Evolutionary conservation across 2,888 invertebrate species (phyloP).

Genomic region (Xestobium rufovillosum): DNA sequence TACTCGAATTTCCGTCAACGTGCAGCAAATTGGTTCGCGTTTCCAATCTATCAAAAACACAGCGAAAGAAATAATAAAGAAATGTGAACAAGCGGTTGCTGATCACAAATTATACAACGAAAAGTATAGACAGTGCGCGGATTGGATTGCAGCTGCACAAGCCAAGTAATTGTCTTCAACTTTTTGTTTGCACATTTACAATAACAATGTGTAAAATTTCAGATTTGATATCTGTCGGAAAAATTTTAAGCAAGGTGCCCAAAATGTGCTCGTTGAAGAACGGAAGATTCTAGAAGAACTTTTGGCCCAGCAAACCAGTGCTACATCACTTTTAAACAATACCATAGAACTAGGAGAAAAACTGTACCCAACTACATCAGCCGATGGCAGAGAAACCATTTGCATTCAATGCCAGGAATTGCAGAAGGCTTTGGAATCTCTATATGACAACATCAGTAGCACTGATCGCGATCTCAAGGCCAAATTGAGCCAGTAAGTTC

Average conservation of each 20-base stretch:
- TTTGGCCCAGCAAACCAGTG: constrained; percentile 65
- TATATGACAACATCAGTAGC: constrained; percentile 73
- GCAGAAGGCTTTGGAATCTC: constrained; percentile 70
- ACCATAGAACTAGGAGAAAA: constrained; percentile 85
- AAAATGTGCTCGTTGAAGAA: constrained; percentile 62
- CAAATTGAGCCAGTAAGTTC: constrained; percentile 55
- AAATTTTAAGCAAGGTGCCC: constrained; percentile 54
- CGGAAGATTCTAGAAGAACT: constrained; percentile 66
- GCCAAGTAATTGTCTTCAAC: constrained; percentile 49
- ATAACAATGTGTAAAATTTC: constrained; percentile 24
- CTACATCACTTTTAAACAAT: constrained; percentile 68
- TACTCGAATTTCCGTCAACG: constrained; percentile 75
- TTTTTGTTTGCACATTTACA: background rate
- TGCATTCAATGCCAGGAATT: constrained; percentile 76
- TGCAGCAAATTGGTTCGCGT: constrained; percentile 82
- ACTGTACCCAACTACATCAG: constrained; percentile 75
- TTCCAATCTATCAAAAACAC: constrained; percentile 86
- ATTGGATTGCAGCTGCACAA: constrained; percentile 72
- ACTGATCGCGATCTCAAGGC: constrained; percentile 75
- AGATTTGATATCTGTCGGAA: constrained; percentile 63
- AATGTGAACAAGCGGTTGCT: constrained; percentile 80
- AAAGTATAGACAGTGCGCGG: constrained; percentile 75
- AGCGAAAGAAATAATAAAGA: constrained; percentile 82
- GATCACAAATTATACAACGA: constrained; percentile 75
- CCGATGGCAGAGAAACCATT: constrained; percentile 80